These are phyloP conservation scores for Brachyhypopomus occidentalis DNA, from an alignment of 2,113 vertebrate species.

Conservation along the genomic window DNA sequence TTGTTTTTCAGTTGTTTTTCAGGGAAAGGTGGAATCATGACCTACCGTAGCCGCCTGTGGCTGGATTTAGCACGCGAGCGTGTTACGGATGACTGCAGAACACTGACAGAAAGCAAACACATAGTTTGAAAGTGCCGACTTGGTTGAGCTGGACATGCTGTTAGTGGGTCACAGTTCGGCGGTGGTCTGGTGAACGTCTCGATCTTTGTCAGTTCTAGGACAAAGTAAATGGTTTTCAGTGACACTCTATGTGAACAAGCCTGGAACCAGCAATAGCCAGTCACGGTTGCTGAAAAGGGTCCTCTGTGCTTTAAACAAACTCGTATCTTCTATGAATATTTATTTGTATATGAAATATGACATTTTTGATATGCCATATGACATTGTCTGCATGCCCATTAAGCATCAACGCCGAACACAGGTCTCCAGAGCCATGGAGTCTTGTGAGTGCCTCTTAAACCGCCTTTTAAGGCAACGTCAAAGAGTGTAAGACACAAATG, in stretches of 20 bases:
- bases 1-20: conserved; percentile 15
- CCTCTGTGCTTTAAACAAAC: not conserved
- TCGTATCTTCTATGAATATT: not conserved
- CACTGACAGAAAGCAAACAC: conserved; percentile 31
- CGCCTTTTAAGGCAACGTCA: conserved; percentile 44
- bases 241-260: conserved; percentile 1
- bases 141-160: conserved; percentile 25
- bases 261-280: not conserved
- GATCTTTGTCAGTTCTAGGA: conserved; percentile 33
- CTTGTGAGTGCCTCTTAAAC: conserved; percentile 21
- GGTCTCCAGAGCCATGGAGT: conserved; percentile 19
- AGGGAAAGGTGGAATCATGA: conserved; percentile 7
- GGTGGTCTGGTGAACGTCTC: conserved; percentile 46
- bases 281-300: not conserved
- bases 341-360: not conserved
- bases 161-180: conserved; percentile 42
- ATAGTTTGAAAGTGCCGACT: conserved; percentile 9
- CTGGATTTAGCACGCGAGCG: conserved; percentile 27
- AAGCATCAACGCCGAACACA: not conserved
- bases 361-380: not conserved
- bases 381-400: not conserved
- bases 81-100: conserved; percentile 17
- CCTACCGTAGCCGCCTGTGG: conserved; percentile 7
- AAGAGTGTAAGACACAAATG: conserved; percentile 20
- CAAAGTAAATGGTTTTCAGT: conserved; percentile 12